Base-by-base conservation (phyloP, 2,113 vertebrate genomes). In the Furnarius figulus region DNA sequence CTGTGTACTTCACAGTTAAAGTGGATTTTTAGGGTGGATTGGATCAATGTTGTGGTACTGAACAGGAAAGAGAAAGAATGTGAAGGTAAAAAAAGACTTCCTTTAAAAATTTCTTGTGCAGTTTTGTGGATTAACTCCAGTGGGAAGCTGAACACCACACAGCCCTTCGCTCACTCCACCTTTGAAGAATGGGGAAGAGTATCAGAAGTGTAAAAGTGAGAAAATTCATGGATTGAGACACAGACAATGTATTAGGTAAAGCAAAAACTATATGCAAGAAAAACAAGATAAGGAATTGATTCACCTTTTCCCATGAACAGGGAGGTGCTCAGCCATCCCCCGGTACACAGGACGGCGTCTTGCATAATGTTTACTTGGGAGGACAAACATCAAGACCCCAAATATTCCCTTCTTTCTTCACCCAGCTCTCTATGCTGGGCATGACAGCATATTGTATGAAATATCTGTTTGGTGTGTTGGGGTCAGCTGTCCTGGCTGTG, bases 331-430 rank as follows among this genome's bases (percentile, higher is more conserved):
- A 52, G 33, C 37, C 44, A 72, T 33, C 7, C 31, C 14, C 44
- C 66, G 35, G 33, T 44, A 55, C 47, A 33, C 10, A n/a, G 30
- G 61, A 3, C 8, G 47, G 15, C 10, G 5, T 30, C 46, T 11
- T 0, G 1, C 0, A 1, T 31, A 35, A 30, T 11, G 6, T 11
- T 33, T 55, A 35, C 31, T 44, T 55, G 44, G 6, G n/a, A 79
- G 71, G n/a, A 55, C 17, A 55, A 65, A 28, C 0, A 0, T 3
- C 39, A 27, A 16, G 3, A 27, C 5, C 31, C 17, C 8, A 20
- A 61, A 55, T 3, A 5, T 14, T 3, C 8, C 2, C 6, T 58
- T n/a, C 28, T 27, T 65, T 33, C 15, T 61, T 40, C 30, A 19
- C 5, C 39, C 28, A 61, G 14, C 4, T 62, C 35, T 23, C 8